Percentiles rank a stretch among this genome's conserved stretches.
phyloP scores from a whole-genome alignment of 2,113 vertebrate genomes.

The Melanostigma gelatinosum region DNA sequence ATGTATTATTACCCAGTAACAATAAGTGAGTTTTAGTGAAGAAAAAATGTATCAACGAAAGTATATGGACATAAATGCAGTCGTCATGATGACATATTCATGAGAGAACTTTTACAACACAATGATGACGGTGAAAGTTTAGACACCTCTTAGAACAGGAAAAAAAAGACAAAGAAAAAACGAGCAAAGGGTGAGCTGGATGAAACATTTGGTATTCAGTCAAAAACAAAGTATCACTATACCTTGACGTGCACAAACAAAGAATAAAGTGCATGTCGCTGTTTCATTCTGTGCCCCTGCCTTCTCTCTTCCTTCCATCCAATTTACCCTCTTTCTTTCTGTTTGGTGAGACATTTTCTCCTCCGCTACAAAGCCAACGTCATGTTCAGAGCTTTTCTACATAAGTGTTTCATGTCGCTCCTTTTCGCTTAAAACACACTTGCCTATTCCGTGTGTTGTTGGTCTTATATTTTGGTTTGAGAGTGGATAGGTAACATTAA shows the following conservation, averaged over 20 bases:
- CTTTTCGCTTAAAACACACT: slow-evolving; percentile 76
- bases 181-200: slow-evolving; percentile 39
- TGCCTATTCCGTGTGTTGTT: slow-evolving; percentile 70
- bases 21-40: slow-evolving; percentile 3
- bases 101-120: slow-evolving; percentile 19
- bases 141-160: slow-evolving; percentile 3
- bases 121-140: slow-evolving; percentile 49
- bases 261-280: slow-evolving; percentile 52
- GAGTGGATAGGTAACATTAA: slow-evolving; percentile 80
- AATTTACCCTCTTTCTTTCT: slow-evolving; percentile 68
- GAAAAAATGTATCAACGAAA: slow-evolving; percentile 6
- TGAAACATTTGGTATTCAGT: slow-evolving; percentile 44
- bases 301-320: slow-evolving; percentile 63
- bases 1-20: not conserved
- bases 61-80: not conserved
- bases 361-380: slow-evolving; percentile 73
- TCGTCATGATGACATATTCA: not conserved
- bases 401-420: slow-evolving; percentile 78
- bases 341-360: slow-evolving; percentile 61
- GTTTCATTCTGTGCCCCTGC: slow-evolving; percentile 53
- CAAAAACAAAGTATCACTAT: slow-evolving; percentile 45
- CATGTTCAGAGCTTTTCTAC: slow-evolving; percentile 79
- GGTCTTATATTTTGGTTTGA: slow-evolving; percentile 78
- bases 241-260: slow-evolving; percentile 56
- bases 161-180: not conserved